Conservation (phyloP, 92 coral and sea anemone genomes). For the Porites cylindrica region DNA sequence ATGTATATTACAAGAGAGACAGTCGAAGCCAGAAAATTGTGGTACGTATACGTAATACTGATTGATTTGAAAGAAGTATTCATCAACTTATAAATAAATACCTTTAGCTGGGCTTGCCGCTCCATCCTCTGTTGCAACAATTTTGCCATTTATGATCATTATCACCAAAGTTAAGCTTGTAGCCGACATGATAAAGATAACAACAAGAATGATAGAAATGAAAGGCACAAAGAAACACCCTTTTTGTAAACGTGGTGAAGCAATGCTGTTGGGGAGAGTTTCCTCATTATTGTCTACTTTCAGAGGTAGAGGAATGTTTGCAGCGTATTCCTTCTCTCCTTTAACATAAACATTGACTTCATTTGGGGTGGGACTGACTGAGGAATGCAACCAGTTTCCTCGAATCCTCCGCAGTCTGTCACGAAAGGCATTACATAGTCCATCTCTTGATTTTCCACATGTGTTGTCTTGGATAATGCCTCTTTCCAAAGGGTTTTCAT, state of each 20-base stretch:
- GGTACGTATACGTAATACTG: no score
- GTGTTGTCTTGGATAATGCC: no score
- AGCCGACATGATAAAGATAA: constrained; percentile 19
- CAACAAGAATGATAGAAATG: not conserved
- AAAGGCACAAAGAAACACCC: not conserved
- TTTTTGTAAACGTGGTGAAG: not conserved
- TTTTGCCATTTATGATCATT: constrained; percentile 7
- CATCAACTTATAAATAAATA: not conserved
- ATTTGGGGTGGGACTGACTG: no score
- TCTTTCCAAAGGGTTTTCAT: no score
- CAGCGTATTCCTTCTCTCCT: no score
- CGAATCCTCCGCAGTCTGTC: no score
- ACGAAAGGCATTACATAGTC: no score
- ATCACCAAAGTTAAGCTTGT: constrained; percentile 4
- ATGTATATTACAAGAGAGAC: no score
- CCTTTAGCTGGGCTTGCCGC: not conserved
- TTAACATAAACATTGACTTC: no score
- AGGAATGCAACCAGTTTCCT: no score
- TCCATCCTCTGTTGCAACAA: not conserved
- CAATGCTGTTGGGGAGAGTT: not conserved
- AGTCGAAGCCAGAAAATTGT: no score
- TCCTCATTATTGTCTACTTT: not conserved
- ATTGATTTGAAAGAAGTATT: not conserved
- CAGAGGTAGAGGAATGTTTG: not conserved
- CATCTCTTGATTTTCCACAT: no score